Evolutionary conservation across 2,113 vertebrate species (phyloP), one percentile per base, ranked within the genome.

Genomic region (Vanacampus margaritifer): DNA sequence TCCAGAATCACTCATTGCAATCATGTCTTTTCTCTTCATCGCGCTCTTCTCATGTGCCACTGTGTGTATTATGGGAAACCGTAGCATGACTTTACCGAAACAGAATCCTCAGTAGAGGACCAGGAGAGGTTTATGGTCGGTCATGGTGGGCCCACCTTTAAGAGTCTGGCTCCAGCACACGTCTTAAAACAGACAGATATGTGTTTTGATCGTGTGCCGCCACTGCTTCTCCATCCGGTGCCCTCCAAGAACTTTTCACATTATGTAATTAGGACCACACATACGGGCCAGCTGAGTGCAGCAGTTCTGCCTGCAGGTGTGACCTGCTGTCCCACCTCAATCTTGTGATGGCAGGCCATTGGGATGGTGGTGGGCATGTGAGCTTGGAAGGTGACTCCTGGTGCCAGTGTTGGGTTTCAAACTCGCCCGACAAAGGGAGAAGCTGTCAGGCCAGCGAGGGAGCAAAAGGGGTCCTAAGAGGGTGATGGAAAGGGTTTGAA

Each of bases 401-500:
- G 80, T 81, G 82, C 81, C 81, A 84, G 89, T 84, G 80, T 89
- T 82, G 70, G 72, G 70, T 90, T 90, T 86, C 87, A 86, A 79
- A 84, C 72, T 58, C 67, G 1, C 78, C 78, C 77, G 71, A 74
- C 75, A 79, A 80, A 79, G 62, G 21, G 6, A 26, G 70, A 76
- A 66, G 81, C 76, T 73, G 71, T 79, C 56, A 62, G 51, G 54
- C 14, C 71, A 61, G 48, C 1, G 11, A 73, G 74, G 17, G 39
- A 73, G 28, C 51, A 32, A 56, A 51, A 48, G 37, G 13, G 17
- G 63, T n/a, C 10, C 14, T 60, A 50, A 56, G 64, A 69, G 21
- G 75, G 28, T 17, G 43, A 68, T 48, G 26, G 39, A 68, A 26
- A 74, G 43, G 60, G 41, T 46, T 35, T 8, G 26, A 64, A 74